These are phyloP conservation scores for Lepidostoma basale DNA, from an alignment of 1,140 invertebrate genomes.

Conservation along the genomic window DNA sequence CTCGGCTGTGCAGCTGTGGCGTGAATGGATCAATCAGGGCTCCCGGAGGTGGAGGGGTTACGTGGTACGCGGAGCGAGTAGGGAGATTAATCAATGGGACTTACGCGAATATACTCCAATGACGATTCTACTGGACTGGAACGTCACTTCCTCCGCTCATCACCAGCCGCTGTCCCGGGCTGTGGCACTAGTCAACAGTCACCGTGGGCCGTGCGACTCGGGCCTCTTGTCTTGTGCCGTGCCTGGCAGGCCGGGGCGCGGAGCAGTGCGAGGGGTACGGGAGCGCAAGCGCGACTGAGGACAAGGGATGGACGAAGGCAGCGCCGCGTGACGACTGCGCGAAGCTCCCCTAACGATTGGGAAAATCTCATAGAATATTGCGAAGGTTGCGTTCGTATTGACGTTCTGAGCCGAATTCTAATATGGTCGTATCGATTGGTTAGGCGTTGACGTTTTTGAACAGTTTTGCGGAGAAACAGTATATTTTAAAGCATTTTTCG, in stretches of 20 bases:
- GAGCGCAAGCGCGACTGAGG: slow-evolving; percentile 8
- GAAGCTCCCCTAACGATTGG: slow-evolving; percentile 28
- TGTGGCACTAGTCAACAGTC: not conserved
- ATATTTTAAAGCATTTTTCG: not conserved
- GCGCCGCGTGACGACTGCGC: slow-evolving; percentile 2
- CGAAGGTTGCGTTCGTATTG: slow-evolving; percentile 14
- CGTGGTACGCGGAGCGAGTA: not conserved
- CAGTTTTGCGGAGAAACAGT: slow-evolving; percentile 5
- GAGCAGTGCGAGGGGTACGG: not conserved
- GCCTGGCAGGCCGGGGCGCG: not conserved
- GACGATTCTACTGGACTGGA: not conserved
- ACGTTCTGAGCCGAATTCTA: slow-evolving; percentile 8
- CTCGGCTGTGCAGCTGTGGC: no score
- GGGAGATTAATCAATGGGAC: not conserved
- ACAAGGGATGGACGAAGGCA: not conserved
- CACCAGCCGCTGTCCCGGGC: not conserved
- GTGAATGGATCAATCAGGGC: no score
- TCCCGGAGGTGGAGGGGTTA: not conserved
- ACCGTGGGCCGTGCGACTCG: not conserved
- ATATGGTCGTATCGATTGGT: slow-evolving; percentile 15
- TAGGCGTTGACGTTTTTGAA: slow-evolving; percentile 11
- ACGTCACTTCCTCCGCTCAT: slow-evolving; percentile 10
- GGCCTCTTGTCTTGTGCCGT: not conserved
- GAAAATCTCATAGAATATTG: slow-evolving; percentile 6
- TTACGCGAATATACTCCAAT: not conserved